phyloP scores from a whole-genome alignment of 2,888 invertebrate genomes.

The Bhutanitis thaidina region DNA sequence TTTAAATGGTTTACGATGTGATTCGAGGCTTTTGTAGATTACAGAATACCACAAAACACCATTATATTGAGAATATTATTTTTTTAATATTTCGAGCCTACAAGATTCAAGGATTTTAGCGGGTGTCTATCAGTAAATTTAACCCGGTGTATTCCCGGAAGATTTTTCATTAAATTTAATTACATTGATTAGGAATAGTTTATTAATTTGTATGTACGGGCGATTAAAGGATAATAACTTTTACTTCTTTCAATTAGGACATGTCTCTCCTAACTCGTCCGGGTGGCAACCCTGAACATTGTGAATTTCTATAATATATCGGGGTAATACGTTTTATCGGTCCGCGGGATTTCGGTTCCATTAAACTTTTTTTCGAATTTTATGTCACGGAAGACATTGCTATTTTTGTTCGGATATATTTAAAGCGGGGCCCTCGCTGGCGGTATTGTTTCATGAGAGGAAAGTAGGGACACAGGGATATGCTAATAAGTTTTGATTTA shows the following conservation, averaged over 20 bases:
- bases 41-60: too few species aligned
- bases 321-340: slow-evolving; percentile 68
- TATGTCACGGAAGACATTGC: slow-evolving; percentile 74
- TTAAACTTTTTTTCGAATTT: slow-evolving; percentile 73
- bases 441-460: slow-evolving; percentile 35
- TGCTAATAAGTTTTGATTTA: slow-evolving; percentile 28
- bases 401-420: slow-evolving; percentile 42
- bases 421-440: slow-evolving; percentile 26
- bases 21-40: too few species aligned
- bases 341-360: slow-evolving; percentile 59
- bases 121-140: too few species aligned
- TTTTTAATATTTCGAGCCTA: too few species aligned
- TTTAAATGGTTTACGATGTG: too few species aligned
- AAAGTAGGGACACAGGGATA: slow-evolving; percentile 27
- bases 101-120: too few species aligned
- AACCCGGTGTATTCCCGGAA: too few species aligned
- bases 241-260: neutral
- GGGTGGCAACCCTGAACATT: slow-evolving; percentile 26
- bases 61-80: too few species aligned
- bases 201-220: too few species aligned
- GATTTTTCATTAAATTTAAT: too few species aligned
- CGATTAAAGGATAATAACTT: too few species aligned
- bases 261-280: slow-evolving; percentile 11
- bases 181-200: too few species aligned
- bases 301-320: slow-evolving; percentile 66